Base-by-base conservation (phyloP, 2,797 vertebrate species). In the Lates japonicus region DNA sequence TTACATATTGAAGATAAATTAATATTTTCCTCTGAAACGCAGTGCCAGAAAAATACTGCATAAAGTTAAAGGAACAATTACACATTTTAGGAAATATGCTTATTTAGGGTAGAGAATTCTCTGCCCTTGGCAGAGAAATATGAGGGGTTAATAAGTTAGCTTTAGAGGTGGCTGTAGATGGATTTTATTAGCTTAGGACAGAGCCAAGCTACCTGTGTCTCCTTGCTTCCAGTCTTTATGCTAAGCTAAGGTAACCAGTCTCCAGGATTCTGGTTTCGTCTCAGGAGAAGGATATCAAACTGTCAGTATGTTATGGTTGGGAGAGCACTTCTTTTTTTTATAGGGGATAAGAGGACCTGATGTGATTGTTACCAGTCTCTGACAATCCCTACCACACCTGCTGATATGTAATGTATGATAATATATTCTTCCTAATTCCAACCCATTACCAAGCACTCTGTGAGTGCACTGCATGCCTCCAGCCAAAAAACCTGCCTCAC, bases 351-450 rank as follows among this genome's bases (percentile, higher is more conserved):
- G n/a, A 62, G 14, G 4, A 49, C 65, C 61, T 74, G 31, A 74
- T 52, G 22, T 54, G 58, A 49, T 63, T 70, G 46, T 55, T 67
- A 70, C 57, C 49, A 10, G 19, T 52, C 33, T 35, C 54, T 39
- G 76, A 61, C 63, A 73, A 75, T 75, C 35, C 13, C 61, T 62
- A 59, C 74, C 51, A 48, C 64, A 67, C 71, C 59, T 13, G 12
- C 62, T 66, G 55, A 65, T 67, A 51, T 65, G 41, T 80, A 87
- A 86, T 80, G 37, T 62, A 75, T 80, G 41, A 74, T 74, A 68
- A 84, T 81, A 49, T 72, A 83, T 73, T 81, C 77, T 58, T 46
- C 25, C 69, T 59, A 74, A 84, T 82, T 70, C 64, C 58, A 70
- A 78, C 51, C 33, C 49, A 75, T 85, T 80, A 79, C 49, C 42